Evolutionary conservation across 2,888 invertebrate species (phyloP).

Genomic region (Brassicogethes aeneus): DNA sequence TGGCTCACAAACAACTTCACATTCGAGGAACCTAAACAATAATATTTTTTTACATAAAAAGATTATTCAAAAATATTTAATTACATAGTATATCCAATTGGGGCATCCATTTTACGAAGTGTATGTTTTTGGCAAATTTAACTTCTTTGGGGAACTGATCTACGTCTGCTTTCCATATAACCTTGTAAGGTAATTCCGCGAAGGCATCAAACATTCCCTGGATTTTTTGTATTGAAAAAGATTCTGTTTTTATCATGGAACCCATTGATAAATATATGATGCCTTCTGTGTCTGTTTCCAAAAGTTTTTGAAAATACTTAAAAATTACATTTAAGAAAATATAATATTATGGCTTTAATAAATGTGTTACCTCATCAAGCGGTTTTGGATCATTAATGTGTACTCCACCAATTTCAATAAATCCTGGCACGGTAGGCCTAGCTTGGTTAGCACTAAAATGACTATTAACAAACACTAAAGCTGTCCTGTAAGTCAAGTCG

Average conservation of each 20-base stretch:
- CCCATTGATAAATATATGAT: conserved; percentile 53
- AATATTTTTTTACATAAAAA: background rate
- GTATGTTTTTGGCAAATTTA: conserved; percentile 41
- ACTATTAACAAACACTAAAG: conserved; percentile 47
- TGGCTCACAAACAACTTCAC: conserved; percentile 44
- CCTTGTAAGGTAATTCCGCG: conserved; percentile 45
- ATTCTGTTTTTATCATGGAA: conserved; percentile 49
- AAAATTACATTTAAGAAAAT: background rate
- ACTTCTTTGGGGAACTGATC: conserved; percentile 41
- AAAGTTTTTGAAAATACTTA: conserved; percentile 17
- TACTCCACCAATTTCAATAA: conserved; percentile 50
- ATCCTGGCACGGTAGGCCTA: conserved; percentile 46
- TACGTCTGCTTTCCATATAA: conserved; percentile 48
- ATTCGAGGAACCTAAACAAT: conserved; percentile 42
- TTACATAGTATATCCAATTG: conserved; percentile 48
- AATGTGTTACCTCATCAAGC: conserved; percentile 39
- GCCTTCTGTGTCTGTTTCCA: conserved; percentile 25
- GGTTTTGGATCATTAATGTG: conserved; percentile 42
- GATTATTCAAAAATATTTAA: conserved; percentile 16
- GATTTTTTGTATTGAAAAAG: conserved; percentile 43
- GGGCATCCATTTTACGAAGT: conserved; percentile 48
- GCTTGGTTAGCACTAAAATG: conserved; percentile 49
- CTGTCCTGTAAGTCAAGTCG: conserved; percentile 43
- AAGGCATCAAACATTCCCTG: conserved; percentile 45
- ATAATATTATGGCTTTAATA: background rate